Percentiles rank a stretch among this genome's conserved stretches.
Evolutionary conservation across 2,797 vertebrate species (phyloP).

Genomic region (Hyperoplus lanceolatus): DNA sequence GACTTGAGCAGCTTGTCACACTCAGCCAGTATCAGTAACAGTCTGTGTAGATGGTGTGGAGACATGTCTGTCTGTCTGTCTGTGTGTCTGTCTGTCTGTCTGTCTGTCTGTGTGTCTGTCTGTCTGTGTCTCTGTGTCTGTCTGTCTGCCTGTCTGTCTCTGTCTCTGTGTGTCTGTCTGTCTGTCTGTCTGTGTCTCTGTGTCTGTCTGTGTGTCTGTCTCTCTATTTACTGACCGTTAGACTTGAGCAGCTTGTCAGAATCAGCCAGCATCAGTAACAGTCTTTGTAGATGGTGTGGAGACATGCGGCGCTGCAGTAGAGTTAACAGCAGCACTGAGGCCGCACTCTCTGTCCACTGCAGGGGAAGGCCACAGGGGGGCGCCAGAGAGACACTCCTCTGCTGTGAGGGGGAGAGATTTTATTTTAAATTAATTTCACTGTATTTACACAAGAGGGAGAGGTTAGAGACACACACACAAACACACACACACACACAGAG

Average conservation of each 20-base stretch:
- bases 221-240: constrained; percentile 77
- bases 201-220: no score
- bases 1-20: constrained; percentile 85
- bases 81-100: no score
- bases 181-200: no score
- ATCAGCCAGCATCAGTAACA: constrained; percentile 89
- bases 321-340: constrained; percentile 87
- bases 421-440: no score
- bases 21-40: constrained; percentile 89
- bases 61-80: constrained; percentile 63
- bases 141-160: no score
- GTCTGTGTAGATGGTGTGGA: constrained; percentile 89
- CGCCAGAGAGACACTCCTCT: constrained; percentile 49
- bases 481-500: no score
- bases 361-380: constrained; percentile 73
- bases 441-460: no score
- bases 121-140: no score
- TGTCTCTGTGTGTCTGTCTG: no score
- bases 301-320: constrained; percentile 90
- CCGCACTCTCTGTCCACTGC: constrained; percentile 90
- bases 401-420: constrained; percentile 60
- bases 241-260: constrained; percentile 85
- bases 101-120: no score
- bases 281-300: constrained; percentile 89
- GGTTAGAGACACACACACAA: no score